phyloP scores from a whole-genome alignment of 2,113 vertebrate species.

The Poeciliopsis prolifica region DNA sequence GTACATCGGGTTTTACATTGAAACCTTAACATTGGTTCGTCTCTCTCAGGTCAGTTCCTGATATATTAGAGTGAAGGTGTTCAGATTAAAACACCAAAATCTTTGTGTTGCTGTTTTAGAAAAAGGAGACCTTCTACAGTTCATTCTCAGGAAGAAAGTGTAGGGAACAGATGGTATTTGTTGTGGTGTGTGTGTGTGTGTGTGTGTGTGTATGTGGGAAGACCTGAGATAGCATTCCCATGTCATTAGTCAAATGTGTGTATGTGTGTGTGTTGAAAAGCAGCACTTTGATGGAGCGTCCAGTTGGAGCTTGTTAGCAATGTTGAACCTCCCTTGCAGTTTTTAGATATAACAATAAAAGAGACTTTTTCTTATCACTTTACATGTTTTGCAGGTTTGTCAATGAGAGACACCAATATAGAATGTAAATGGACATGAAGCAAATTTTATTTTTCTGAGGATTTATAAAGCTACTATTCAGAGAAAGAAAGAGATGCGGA shows the following conservation, averaged over 20 bases:
- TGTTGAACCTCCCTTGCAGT: conserved; percentile 37
- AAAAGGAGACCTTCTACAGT: conserved; percentile 59
- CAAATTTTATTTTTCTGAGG: conserved; percentile 75
- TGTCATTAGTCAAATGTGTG: conserved; percentile 25
- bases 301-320: conserved; percentile 29
- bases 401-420: conserved; percentile 43
- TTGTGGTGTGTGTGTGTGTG: not conserved
- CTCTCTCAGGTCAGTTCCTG: conserved; percentile 25
- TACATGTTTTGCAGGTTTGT: conserved; percentile 40
- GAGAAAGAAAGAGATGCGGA: conserved; percentile 51
- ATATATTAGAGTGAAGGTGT: conserved; percentile 29
- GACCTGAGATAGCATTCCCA: conserved; percentile 19
- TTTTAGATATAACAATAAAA: conserved; percentile 28
- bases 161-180: conserved; percentile 12
- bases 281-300: conserved; percentile 73
- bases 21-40: conserved; percentile 45
- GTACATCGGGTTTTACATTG: conserved; percentile 30
- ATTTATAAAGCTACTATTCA: conserved; percentile 68
- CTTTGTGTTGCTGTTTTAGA: conserved; percentile 35
- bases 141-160: conserved; percentile 75
- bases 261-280: conserved; percentile 54
- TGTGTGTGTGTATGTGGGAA: conserved; percentile 4
- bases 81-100: conserved; percentile 18
- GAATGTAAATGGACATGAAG: conserved; percentile 67
- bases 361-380: conserved; percentile 62